Conservation (phyloP, 1,140 invertebrate genomes). For the Megalonaias nervosa region DNA sequence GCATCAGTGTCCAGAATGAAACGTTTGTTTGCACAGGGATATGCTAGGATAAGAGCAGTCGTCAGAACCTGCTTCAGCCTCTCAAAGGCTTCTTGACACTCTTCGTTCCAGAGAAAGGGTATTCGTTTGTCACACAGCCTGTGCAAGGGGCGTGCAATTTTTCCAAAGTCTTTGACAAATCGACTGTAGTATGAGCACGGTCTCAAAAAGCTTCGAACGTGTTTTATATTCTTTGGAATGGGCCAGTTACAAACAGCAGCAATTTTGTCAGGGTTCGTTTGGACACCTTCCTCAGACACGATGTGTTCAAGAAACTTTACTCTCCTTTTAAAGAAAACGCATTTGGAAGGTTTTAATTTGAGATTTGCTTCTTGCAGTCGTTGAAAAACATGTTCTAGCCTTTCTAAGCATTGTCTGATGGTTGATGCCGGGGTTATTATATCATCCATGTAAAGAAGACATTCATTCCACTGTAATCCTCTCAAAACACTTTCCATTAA, state of each 20-base stretch:
- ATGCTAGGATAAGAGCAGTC: constrained; percentile 30
- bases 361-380: constrained; percentile 1
- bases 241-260: too few relatives aligned
- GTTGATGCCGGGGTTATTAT: constrained; percentile 7
- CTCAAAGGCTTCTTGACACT: constrained; percentile 5
- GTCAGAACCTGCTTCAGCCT: constrained; percentile 8
- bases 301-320: constrained; percentile 7
- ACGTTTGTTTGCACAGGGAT: neutral
- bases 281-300: constrained; percentile 8
- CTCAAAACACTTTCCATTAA: constrained; percentile 11
- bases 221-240: neutral
- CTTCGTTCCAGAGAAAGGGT: neutral
- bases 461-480: constrained; percentile 13
- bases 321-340: constrained; percentile 2
- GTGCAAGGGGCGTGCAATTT: neutral
- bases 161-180: neutral
- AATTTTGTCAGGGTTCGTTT: constrained; percentile 6
- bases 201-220: constrained; percentile 6
- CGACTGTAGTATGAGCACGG: neutral
- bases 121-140: constrained; percentile 6
- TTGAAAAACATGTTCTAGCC: constrained; percentile 12
- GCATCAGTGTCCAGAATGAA: constrained; percentile 52
- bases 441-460: constrained; percentile 16
- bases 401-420: neutral
- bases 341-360: constrained; percentile 17